Evolutionary conservation across 2,113 vertebrate species (phyloP).

Genomic region (Syngnathus floridae): DNA sequence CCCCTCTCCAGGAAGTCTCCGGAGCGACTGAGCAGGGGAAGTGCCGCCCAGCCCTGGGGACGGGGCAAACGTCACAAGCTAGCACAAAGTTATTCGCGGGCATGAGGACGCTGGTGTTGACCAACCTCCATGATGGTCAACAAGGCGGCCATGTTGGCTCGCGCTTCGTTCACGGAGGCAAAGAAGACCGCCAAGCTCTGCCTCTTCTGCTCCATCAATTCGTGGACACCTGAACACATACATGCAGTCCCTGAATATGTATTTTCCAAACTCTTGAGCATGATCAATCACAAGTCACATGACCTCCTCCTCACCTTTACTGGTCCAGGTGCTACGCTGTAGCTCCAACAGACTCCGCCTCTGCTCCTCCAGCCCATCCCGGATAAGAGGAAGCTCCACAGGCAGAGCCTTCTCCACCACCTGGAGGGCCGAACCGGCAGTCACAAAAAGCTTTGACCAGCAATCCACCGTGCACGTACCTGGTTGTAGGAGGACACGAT

Average conservation of each 20-base stretch:
- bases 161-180: slow-evolving; percentile 12
- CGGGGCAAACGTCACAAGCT: not conserved
- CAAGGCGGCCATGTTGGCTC: slow-evolving; percentile 30
- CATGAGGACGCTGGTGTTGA: no score
- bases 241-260: no score
- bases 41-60: slow-evolving; percentile 22
- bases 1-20: slow-evolving; percentile 14
- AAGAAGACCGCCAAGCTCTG: not conserved
- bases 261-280: no score
- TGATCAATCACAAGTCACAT: not conserved
- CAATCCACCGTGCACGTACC: not conserved
- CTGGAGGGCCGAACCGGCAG: not conserved
- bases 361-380: slow-evolving; percentile 42
- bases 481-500: slow-evolving; percentile 50
- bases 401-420: not conserved
- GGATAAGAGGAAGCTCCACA: slow-evolving; percentile 52
- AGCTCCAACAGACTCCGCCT: slow-evolving; percentile 5
- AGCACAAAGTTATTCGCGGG: no score
- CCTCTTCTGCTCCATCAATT: slow-evolving; percentile 11
- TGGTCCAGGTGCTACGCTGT: slow-evolving; percentile 58
- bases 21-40: slow-evolving; percentile 19
- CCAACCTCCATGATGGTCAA: slow-evolving; percentile 11
- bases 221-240: slow-evolving; percentile 7
- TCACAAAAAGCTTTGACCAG: slow-evolving; percentile 1
- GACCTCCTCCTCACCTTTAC: slow-evolving; percentile 50